Conservation (phyloP, 2,113 vertebrate genomes). For the Spheniscus mendiculus region DNA sequence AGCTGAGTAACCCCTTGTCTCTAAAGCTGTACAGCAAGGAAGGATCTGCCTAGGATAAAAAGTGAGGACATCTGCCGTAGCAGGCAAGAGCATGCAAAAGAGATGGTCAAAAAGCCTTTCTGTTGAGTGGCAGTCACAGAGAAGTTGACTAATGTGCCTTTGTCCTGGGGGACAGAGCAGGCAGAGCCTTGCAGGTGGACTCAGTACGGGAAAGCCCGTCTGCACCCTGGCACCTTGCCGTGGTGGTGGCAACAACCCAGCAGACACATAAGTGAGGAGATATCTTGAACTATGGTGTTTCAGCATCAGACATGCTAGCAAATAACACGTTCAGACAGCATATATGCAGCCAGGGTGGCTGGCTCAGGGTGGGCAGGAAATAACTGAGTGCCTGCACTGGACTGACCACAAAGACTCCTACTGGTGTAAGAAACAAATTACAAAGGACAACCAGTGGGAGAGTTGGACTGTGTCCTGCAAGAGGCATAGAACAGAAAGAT, state of each 20-base stretch:
- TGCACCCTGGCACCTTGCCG: neutral
- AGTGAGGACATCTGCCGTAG: neutral
- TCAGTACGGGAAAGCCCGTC: neutral
- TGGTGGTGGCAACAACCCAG: neutral
- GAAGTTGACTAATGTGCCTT: neutral
- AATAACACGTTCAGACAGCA: neutral
- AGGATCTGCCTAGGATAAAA: neutral
- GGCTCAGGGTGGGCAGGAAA: neutral
- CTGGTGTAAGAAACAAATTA: neutral
- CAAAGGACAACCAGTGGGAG: neutral
- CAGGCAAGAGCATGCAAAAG: neutral
- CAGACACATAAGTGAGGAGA: neutral
- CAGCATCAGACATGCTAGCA: neutral
- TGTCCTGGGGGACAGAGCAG: neutral
- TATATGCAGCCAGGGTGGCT: neutral
- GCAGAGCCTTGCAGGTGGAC: neutral
- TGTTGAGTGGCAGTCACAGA: neutral
- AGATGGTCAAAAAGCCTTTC: neutral
- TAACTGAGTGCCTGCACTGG: neutral
- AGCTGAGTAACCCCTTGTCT: neutral
- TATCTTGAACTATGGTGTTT: fast-evolving
- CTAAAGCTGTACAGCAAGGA: neutral
- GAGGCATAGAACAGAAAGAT: neutral
- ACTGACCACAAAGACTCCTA: neutral
- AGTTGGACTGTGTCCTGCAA: neutral